phyloP scores from a whole-genome alignment of 2,797 vertebrate species.

The Myotis findleyi region DNA sequence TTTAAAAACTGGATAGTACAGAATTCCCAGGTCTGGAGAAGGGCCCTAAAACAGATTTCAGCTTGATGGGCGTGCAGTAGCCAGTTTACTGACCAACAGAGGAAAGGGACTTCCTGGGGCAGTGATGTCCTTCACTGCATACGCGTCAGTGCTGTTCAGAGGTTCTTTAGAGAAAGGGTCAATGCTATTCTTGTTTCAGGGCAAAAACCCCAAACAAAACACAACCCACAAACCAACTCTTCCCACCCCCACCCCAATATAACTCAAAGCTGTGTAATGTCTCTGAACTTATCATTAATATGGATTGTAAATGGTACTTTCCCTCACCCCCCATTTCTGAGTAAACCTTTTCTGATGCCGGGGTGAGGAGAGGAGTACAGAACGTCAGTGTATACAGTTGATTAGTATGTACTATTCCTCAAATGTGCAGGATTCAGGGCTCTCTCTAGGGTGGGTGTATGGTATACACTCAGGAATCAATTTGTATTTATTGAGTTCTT shows the following conservation, averaged over 20 bases:
- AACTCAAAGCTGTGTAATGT: not conserved
- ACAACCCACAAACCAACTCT: not conserved
- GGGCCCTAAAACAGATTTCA: not conserved
- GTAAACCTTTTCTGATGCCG: not conserved
- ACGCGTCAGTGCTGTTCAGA: not conserved
- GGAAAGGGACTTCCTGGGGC: not conserved
- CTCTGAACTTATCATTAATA: constrained; percentile 15
- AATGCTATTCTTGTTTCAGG: not conserved
- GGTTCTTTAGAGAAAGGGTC: not conserved
- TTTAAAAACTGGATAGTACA: not conserved
- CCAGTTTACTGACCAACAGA: not conserved
- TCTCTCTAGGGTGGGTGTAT: not conserved
- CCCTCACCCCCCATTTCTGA: not conserved
- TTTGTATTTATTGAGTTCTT: not conserved
- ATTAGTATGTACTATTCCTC: not conserved
- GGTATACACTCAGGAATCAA: not conserved
- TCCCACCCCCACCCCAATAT: not conserved
- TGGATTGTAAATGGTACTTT: not conserved
- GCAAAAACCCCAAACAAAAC: not conserved
- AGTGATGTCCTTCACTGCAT: not conserved
- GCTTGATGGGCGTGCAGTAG: not conserved
- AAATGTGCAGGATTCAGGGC: not conserved
- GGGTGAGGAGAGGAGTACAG: not conserved
- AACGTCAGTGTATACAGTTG: not conserved
- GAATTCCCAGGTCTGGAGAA: not conserved